Percentiles rank a stretch among this genome's conserved stretches.
These are phyloP conservation scores for Philantomba maxwellii DNA, from an alignment of 2,113 vertebrate genomes.

Conservation along the genomic window DNA sequence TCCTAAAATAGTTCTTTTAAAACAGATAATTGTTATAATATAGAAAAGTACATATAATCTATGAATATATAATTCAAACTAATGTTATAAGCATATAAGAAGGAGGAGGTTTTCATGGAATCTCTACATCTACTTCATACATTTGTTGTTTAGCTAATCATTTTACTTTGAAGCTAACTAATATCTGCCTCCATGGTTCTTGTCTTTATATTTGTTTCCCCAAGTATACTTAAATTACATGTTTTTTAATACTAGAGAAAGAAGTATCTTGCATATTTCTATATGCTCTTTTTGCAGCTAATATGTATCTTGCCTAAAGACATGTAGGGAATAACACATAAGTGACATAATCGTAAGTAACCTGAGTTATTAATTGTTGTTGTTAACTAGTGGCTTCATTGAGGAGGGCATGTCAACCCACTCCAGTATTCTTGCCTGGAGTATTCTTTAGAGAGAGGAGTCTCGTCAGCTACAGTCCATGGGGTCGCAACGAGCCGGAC, in stretches of 20 bases:
- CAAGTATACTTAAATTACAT: not conserved
- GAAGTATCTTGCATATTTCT: not conserved
- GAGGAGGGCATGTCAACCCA: not conserved
- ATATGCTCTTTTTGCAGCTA: not conserved
- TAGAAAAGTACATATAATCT: not conserved
- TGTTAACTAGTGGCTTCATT: not conserved
- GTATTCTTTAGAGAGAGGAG: not conserved
- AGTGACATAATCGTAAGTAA: not conserved
- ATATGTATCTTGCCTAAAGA: not conserved
- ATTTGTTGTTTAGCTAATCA: not conserved
- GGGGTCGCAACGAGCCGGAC: rapidly evolving
- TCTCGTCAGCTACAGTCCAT: not conserved
- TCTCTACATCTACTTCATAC: not conserved
- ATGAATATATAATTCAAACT: slow-evolving; percentile 12
- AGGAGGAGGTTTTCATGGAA: not conserved
- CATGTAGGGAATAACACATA: not conserved
- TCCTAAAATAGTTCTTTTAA: slow-evolving; percentile 22
- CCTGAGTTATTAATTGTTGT: not conserved
- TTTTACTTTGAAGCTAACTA: not conserved
- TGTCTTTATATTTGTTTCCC: slow-evolving; percentile 18
- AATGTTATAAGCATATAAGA: slow-evolving; percentile 7
- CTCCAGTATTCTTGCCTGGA: not conserved
- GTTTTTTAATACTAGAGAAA: not conserved
- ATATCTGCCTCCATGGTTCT: not conserved
- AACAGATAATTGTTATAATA: not conserved